phyloP scores from a whole-genome alignment of 2,888 invertebrate genomes.

The Automeris io region DNA sequence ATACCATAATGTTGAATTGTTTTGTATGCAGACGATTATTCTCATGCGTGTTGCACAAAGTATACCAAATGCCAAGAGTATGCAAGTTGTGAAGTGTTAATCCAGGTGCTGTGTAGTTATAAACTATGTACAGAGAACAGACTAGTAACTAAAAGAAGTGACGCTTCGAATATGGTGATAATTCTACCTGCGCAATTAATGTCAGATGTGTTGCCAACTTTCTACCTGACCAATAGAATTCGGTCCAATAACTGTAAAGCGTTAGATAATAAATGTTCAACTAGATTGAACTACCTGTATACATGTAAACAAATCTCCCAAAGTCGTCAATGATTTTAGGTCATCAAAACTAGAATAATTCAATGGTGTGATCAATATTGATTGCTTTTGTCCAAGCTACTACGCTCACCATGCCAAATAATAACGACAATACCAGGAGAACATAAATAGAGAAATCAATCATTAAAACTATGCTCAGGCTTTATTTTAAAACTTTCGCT shows the following conservation, averaged over 20 bases:
- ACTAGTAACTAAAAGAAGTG: slow-evolving; percentile 44
- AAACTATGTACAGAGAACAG: slow-evolving; percentile 40
- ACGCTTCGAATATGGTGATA: slow-evolving; percentile 33
- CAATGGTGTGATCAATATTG: too few relatives aligned
- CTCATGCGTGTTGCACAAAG: slow-evolving; percentile 22
- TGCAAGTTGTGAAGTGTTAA: slow-evolving; percentile 52
- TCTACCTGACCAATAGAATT: slow-evolving; percentile 22
- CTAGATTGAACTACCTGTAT: slow-evolving; percentile 20
- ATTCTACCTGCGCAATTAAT: slow-evolving; percentile 22
- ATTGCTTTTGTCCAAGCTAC: too few relatives aligned
- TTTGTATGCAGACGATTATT: slow-evolving; percentile 4
- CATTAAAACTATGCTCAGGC: too few relatives aligned
- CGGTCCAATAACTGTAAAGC: slow-evolving; percentile 22
- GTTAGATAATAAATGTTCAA: slow-evolving; percentile 25
- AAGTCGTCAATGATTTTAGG: slow-evolving; percentile 34
- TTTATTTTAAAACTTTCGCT: too few relatives aligned
- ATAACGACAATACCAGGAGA: too few relatives aligned
- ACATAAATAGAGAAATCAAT: too few relatives aligned
- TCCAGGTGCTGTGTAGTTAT: slow-evolving; percentile 63
- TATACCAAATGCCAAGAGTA: slow-evolving; percentile 31
- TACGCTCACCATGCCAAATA: too few relatives aligned
- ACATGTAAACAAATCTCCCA: slow-evolving; percentile 25
- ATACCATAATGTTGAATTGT: slow-evolving; percentile 14
- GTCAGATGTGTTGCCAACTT: slow-evolving; percentile 11
- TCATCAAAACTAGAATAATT: too few relatives aligned